Evolutionary conservation across 2,113 vertebrate genomes (phyloP).

Genomic region (Sorex fumeus): DNA sequence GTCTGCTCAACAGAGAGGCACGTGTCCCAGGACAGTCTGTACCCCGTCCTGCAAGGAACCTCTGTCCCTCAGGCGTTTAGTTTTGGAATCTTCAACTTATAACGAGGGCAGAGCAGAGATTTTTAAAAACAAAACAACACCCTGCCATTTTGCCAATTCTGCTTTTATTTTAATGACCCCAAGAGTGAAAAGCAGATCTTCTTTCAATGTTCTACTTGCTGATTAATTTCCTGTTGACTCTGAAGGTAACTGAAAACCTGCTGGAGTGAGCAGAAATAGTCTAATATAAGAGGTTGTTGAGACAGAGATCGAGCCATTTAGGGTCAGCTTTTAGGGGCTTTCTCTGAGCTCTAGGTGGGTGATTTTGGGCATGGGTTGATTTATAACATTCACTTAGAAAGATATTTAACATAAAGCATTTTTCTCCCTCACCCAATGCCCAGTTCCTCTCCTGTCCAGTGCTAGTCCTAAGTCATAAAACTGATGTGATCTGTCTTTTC

Average conservation of each 20-base stretch:
- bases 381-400: slow-evolving; percentile 2
- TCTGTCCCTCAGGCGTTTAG: slow-evolving; percentile 5
- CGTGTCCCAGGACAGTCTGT: slow-evolving; percentile 28
- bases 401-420: neutral
- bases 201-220: slow-evolving; percentile 76
- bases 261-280: slow-evolving; percentile 58
- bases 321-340: slow-evolving; percentile 32
- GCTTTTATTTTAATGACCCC: slow-evolving; percentile 82
- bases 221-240: slow-evolving; percentile 85
- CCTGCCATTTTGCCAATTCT: slow-evolving; percentile 70
- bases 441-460: accelerated
- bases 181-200: slow-evolving; percentile 66
- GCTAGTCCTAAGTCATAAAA: neutral
- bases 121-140: neutral
- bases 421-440: neutral
- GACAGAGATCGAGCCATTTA: slow-evolving; percentile 27
- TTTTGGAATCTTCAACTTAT: slow-evolving; percentile 40
- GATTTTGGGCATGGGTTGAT: neutral
- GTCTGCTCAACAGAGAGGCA: neutral
- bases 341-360: neutral
- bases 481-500: neutral
- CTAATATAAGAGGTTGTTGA: slow-evolving; percentile 52
- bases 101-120: slow-evolving; percentile 25
- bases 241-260: slow-evolving; percentile 75
- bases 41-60: neutral